Evolutionary conservation across 2,888 invertebrate species (phyloP), one percentile per base, ranked within the genome.

Genomic region (Hermaeophaga mercurialis): DNA sequence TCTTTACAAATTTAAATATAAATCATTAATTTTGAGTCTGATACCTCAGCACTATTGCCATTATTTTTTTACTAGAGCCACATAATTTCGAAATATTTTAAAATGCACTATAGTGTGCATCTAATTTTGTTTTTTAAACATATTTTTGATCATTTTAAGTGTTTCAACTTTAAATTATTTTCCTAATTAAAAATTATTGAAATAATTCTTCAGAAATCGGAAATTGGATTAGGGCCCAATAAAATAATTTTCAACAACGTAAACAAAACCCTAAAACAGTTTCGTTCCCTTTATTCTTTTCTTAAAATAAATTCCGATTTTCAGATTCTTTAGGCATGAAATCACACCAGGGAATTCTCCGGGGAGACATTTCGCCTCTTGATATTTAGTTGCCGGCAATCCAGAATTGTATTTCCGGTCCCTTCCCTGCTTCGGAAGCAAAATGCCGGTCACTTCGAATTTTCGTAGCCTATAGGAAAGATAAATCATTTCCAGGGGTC

Each of bases 331-430:
- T 57, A 62, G 63, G 66, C 59, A 61, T 60, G 66, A 66, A 67
- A 66, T 68, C 68, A 65, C 63, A 65, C 58, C 55, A 56, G 54
- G 38, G 58, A 64, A 59, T 48, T 62, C 70, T 64, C 65, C 19
- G 53, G 66, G 60, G 70, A 64, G 63, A 64, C 66, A 66, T 70
- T 67, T 65, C 66, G 64, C 62, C 67, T 63, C 64, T 66, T 66
- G 69, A 68, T 67, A 69, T 69, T 69, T 66, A 62, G 65, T 58
- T 61, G 59, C 62, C 46, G 50, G 59, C 59, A 57, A 59, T 58
- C 61, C 57, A 59, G 61, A 63, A 56, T 60, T 58, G 41, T 58
- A 50, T 62, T 59, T 57, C 53, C 55, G 52, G 54, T 55, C 56
- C 59, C 54, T 55, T 47, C 54, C 57, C 62, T 52, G 43, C 52